A percentile compares a stretch with the other conserved stretches of the same genome.
These are phyloP conservation scores for Vulpes vulpes DNA, from an alignment of 2,113 vertebrate species.

Conservation along the genomic window DNA sequence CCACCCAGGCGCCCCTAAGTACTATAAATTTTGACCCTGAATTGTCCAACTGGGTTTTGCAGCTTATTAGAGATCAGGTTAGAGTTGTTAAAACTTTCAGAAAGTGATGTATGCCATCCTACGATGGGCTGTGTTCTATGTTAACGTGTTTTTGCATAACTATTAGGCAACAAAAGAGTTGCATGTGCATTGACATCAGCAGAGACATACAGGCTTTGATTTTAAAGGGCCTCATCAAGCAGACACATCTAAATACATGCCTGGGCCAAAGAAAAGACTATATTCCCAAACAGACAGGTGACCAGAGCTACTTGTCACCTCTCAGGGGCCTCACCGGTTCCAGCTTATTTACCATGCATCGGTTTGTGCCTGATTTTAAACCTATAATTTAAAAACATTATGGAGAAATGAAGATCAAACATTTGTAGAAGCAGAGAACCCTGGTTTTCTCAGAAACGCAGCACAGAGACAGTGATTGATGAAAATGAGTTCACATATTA, in stretches of 20 bases:
- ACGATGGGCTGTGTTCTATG: accelerated
- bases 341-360: accelerated
- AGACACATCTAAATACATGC: accelerated
- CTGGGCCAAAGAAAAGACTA: accelerated
- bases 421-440: not conserved
- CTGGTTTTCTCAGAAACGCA: not conserved
- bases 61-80: not conserved
- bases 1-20: not conserved
- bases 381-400: not conserved
- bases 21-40: not conserved
- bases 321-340: too few species aligned
- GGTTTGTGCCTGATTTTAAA: not conserved
- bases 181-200: accelerated
- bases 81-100: not conserved
- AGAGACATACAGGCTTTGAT: accelerated
- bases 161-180: accelerated
- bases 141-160: not conserved
- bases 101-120: accelerated
- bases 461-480: slow-evolving; percentile 42
- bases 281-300: accelerated
- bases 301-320: accelerated
- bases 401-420: not conserved
- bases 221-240: accelerated
- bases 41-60: not conserved
- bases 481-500: not conserved